phyloP scores from a whole-genome alignment of 2,797 vertebrate genomes.

The Rhinichthys osculus region DNA sequence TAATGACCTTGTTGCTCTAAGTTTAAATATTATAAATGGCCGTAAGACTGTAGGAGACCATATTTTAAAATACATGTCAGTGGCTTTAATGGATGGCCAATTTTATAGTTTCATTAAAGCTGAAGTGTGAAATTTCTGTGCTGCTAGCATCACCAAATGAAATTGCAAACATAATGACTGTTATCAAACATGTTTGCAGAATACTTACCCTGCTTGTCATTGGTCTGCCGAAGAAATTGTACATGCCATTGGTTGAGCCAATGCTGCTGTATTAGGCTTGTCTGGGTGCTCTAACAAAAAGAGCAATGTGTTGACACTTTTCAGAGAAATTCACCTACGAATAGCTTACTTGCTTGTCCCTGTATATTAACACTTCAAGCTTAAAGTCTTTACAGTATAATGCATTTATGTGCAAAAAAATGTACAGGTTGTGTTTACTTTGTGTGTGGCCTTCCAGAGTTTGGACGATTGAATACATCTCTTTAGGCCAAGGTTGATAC shows the following conservation, averaged over 20 bases:
- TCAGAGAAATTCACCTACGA: background rate
- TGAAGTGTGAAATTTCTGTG: background rate
- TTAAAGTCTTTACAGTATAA: background rate
- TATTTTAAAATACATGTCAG: slow-evolving; percentile 19
- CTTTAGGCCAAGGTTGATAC: slow-evolving; percentile 54
- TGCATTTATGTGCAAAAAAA: background rate
- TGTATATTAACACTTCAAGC: background rate
- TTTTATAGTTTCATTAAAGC: slow-evolving; percentile 28
- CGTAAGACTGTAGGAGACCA: background rate
- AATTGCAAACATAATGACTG: slow-evolving; percentile 29
- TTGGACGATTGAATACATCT: slow-evolving; percentile 34
- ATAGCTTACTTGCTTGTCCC: background rate
- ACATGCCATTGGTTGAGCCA: background rate
- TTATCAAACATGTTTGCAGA: slow-evolving; percentile 21
- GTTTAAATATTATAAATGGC: slow-evolving; percentile 39
- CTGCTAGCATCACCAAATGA: background rate
- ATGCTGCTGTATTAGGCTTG: background rate
- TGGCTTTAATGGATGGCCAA: slow-evolving; percentile 21
- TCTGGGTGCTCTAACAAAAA: background rate
- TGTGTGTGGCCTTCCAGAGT: slow-evolving; percentile 22
- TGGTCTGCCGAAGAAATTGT: background rate
- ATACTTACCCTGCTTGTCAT: background rate
- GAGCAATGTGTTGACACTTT: background rate
- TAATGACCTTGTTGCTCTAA: slow-evolving; percentile 42
- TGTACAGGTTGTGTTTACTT: background rate